Conservation (phyloP, 2,797 vertebrate species). For the Tinamus major region DNA sequence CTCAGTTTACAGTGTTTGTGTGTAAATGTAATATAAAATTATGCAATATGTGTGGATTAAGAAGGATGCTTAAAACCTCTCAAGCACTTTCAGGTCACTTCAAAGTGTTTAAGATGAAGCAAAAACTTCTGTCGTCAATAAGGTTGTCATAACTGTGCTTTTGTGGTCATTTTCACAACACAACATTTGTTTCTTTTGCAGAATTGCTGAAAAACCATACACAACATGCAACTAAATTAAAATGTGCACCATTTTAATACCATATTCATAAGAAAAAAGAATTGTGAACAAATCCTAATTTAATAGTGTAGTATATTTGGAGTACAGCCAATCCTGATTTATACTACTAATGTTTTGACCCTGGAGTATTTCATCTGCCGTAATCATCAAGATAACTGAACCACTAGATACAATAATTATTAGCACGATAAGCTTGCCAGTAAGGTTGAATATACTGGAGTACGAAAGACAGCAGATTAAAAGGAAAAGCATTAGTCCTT, state of each 20-base stretch:
- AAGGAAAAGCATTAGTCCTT: slow-evolving; percentile 65
- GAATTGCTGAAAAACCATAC: slow-evolving; percentile 35
- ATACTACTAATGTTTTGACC: slow-evolving; percentile 67
- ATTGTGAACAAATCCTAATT: slow-evolving; percentile 28
- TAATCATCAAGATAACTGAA: slow-evolving; percentile 71
- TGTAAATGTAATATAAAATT: slow-evolving; percentile 67
- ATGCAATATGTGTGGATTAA: slow-evolving; percentile 25
- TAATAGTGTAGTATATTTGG: neutral
- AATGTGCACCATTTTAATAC: slow-evolving; percentile 6
- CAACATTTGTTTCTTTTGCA: neutral
- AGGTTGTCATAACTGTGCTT: neutral
- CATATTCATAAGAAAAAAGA: slow-evolving; percentile 42
- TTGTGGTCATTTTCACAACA: slow-evolving; percentile 23
- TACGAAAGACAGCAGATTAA: slow-evolving; percentile 55
- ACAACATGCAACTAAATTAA: slow-evolving; percentile 21
- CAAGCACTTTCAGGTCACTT: slow-evolving; percentile 50
- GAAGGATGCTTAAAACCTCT: slow-evolving; percentile 26
- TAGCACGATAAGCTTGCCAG: slow-evolving; percentile 69
- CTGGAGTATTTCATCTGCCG: slow-evolving; percentile 68
- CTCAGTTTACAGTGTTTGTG: slow-evolving; percentile 46
- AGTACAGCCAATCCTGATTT: slow-evolving; percentile 46
- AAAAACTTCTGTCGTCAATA: neutral
- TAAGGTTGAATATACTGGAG: slow-evolving; percentile 59
- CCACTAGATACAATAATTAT: slow-evolving; percentile 76
- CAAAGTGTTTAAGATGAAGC: slow-evolving; percentile 16